A percentile compares a stretch with the other conserved stretches of the same genome.
These are phyloP conservation scores for Chamaedrilus cognettii DNA, from an alignment of 2,888 invertebrate species.

Conservation along the genomic window DNA sequence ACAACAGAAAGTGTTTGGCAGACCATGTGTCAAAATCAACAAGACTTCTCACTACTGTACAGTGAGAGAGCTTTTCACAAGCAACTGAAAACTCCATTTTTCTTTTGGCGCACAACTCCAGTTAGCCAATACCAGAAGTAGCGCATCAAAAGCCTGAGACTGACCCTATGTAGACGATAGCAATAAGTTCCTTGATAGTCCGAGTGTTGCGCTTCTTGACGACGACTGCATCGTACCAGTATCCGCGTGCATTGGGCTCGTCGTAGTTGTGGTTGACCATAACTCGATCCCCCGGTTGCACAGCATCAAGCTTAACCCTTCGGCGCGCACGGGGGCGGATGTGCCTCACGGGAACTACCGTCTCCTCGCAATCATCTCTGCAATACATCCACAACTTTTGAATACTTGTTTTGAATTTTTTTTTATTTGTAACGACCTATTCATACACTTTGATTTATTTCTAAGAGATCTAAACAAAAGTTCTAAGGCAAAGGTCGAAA, in stretches of 20 bases:
- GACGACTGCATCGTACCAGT: conserved; percentile 67
- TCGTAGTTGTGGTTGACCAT: conserved; percentile 78
- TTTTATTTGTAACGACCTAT: no score
- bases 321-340: conserved; percentile 72
- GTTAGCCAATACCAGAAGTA: neutral
- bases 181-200: conserved; percentile 51
- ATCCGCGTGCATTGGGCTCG: conserved; percentile 68
- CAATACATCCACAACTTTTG: no score
- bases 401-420: no score
- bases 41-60: neutral
- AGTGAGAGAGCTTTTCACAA: neutral
- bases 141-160: conserved; percentile 12
- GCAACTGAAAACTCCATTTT: neutral
- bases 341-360: conserved; percentile 49
- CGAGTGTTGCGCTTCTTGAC: conserved; percentile 49
- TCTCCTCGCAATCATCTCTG: conserved; percentile 46
- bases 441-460: no score
- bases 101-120: neutral
- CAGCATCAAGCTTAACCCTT: conserved; percentile 63
- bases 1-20: no score
- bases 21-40: no score
- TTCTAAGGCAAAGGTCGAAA: no score
- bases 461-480: no score
- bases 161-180: conserved; percentile 58
- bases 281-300: conserved; percentile 68